A percentile compares a stretch with the other conserved stretches of the same genome.
Evolutionary conservation across 2,113 vertebrate species (phyloP).

Genomic region (Eudyptes chrysolophus): DNA sequence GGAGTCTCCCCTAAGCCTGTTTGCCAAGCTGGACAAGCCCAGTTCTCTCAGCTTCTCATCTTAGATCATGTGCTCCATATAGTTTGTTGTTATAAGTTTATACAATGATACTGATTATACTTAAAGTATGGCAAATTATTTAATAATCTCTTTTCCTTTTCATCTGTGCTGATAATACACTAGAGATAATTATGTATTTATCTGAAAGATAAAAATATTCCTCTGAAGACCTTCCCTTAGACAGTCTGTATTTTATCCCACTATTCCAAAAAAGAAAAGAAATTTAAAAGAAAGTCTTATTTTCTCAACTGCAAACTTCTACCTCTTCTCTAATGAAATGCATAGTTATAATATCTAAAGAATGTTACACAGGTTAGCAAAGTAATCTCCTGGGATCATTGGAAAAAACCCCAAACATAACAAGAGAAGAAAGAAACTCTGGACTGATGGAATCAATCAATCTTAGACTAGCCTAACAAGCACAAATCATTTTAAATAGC

Average conservation of each 20-base stretch:
- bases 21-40: neutral
- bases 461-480: neutral
- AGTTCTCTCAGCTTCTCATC: neutral
- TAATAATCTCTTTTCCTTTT: neutral
- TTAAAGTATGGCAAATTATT: neutral
- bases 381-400: neutral
- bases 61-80: neutral
- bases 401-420: neutral
- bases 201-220: neutral
- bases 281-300: neutral
- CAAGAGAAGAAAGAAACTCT: neutral
- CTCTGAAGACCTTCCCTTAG: neutral
- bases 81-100: neutral
- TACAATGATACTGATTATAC: neutral
- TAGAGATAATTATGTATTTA: neutral
- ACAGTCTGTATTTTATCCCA: neutral
- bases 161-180: neutral
- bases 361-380: neutral
- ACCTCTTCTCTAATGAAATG: neutral
- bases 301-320: neutral
- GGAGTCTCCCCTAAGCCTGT: neutral
- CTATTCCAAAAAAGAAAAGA: neutral
- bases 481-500: neutral
- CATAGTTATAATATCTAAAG: neutral
- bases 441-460: neutral